These are phyloP conservation scores for Batillaria attramentaria DNA, from an alignment of 1,140 invertebrate genomes.

Conservation along the genomic window DNA sequence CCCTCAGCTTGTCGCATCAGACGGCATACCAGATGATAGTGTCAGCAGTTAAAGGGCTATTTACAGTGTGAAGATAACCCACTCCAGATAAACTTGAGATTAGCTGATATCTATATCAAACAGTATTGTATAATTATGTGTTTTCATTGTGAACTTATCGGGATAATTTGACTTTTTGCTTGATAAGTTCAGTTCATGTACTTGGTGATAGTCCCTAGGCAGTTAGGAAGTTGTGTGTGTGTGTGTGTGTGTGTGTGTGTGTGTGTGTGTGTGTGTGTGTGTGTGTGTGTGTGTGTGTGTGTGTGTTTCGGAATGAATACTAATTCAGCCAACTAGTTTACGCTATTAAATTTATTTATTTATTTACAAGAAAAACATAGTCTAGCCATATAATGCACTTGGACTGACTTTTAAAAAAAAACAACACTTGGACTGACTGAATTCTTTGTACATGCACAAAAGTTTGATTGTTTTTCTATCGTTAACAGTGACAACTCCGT, in stretches of 20 bases:
- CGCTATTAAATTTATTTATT: neutral
- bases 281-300: slow-evolving; percentile 3
- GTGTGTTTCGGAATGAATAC: neutral
- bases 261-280: slow-evolving; percentile 16
- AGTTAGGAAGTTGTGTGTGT: neutral
- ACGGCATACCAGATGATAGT: no score
- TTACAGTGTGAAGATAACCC: no score
- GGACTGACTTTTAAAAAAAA: neutral
- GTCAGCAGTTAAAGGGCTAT: no score
- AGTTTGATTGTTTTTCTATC: neutral
- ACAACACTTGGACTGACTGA: neutral
- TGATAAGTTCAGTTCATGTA: neutral
- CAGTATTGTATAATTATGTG: no score
- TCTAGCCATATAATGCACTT: neutral
- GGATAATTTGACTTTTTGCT: neutral
- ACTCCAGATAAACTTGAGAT: no score
- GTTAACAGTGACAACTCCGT: no score
- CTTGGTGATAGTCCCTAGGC: neutral
- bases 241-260: slow-evolving; percentile 3
- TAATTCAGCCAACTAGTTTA: neutral
- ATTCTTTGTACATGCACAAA: neutral
- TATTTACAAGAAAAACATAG: neutral
- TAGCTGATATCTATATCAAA: no score
- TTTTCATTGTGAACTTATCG: neutral
- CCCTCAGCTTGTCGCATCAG: no score